Evolutionary conservation across 2,113 vertebrate species (phyloP).

Genomic region (Phaethornis superciliosus): DNA sequence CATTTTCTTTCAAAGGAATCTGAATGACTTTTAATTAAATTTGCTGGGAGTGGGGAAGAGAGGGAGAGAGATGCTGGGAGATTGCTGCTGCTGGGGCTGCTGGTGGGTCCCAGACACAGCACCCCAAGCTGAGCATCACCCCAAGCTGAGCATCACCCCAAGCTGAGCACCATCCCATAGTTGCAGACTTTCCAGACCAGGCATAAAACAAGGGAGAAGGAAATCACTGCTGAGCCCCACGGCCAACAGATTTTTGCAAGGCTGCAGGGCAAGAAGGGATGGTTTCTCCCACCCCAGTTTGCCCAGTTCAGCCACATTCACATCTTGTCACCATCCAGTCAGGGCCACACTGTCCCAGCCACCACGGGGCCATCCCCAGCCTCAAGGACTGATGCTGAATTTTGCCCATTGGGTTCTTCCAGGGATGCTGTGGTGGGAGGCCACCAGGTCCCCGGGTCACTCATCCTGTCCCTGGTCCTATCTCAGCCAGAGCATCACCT

Average conservation of each 20-base stretch:
- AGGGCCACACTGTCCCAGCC: background rate
- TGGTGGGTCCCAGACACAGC: fast-evolving
- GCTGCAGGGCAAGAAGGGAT: background rate
- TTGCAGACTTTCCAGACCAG: background rate
- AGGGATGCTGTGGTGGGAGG: background rate
- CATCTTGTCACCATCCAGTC: background rate
- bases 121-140: too few species aligned
- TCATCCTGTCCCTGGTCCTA: background rate
- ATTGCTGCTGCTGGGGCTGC: background rate
- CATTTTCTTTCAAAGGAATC: slow-evolving; percentile 74
- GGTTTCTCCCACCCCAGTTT: background rate
- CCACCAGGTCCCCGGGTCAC: too few species aligned
- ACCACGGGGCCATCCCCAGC: fast-evolving
- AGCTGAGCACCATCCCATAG: fast-evolving
- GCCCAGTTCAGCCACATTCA: background rate
- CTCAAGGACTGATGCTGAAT: fast-evolving
- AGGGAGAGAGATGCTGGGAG: background rate
- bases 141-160: too few species aligned
- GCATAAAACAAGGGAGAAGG: background rate
- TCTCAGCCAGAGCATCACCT: background rate
- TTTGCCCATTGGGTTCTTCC: background rate
- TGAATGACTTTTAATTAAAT: slow-evolving; percentile 75
- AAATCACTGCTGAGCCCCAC: fast-evolving
- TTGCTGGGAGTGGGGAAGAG: slow-evolving; percentile 43
- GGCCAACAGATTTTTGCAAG: background rate